Percentiles rank a stretch among this genome's conserved stretches.
phyloP scores from a whole-genome alignment of 1,140 invertebrate species.

The Aphaenogaster ashmeadi region DNA sequence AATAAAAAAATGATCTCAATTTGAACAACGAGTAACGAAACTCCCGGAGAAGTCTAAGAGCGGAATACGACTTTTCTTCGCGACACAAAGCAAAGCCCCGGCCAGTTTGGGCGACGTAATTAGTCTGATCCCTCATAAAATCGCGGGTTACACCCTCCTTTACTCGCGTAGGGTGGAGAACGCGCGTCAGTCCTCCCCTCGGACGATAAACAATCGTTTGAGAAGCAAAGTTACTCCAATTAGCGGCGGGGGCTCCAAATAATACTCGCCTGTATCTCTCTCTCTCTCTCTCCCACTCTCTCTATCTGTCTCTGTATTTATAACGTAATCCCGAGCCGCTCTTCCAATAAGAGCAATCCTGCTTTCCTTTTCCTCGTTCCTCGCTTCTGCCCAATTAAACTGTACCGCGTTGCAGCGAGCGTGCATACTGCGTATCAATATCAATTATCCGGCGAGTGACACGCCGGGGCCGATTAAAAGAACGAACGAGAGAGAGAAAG shows the following conservation, averaged over 20 bases:
- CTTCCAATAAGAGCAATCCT: slow-evolving; percentile 68
- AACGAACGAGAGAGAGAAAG: slow-evolving; percentile 54
- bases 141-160: slow-evolving; percentile 41
- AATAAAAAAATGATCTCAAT: not conserved
- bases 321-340: slow-evolving; percentile 66
- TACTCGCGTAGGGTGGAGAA: slow-evolving; percentile 11
- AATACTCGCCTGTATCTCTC: slow-evolving; percentile 53
- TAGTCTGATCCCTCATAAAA: slow-evolving; percentile 22
- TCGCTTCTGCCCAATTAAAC: slow-evolving; percentile 74
- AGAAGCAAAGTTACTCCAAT: slow-evolving; percentile 75
- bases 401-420: slow-evolving; percentile 63
- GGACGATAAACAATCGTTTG: slow-evolving; percentile 74
- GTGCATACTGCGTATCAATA: slow-evolving; percentile 74
- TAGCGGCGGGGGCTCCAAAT: slow-evolving; percentile 70
- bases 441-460: slow-evolving; percentile 75
- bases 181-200: slow-evolving; percentile 63
- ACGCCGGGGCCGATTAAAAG: slow-evolving; percentile 65
- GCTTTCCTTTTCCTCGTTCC: slow-evolving; percentile 60
- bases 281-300: not conserved
- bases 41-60: not conserved
- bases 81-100: slow-evolving; percentile 6
- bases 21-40: not conserved
- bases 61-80: slow-evolving; percentile 21
- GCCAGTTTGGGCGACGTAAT: slow-evolving; percentile 47
- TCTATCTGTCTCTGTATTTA: slow-evolving; percentile 66